Evolutionary conservation across 35 echinoderm and acorn worm genomes (phyloP), one percentile per base, ranked within the genome.

Genomic region (Ophioderma brevispina): DNA sequence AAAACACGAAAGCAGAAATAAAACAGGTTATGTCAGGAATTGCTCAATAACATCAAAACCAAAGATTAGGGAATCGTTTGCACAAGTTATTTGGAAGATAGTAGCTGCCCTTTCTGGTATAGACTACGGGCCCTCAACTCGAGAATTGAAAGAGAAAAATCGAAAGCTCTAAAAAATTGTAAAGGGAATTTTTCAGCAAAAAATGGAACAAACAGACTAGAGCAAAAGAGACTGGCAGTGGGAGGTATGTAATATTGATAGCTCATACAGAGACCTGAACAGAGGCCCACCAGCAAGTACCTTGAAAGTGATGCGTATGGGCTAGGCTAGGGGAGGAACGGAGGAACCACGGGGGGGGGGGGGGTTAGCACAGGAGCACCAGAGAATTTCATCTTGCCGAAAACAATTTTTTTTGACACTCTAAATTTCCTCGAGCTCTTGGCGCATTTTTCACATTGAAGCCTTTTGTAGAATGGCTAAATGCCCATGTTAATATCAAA

Each of bases 121-220:
- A 78, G 90, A 90, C 90, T n/a, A n/a, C n/a, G n/a, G 91, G 95
- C 5, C 95, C 91, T 32, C 79, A 93, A 36, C 75, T 93, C 42
- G 91, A 64, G 36, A 37, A 14, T 97, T 18, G 91, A 97, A 76
- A 90, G 76, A 33, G 91, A 86, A 0, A 93, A 96, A 77, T 90
- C 70, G 39, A 33, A 43, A 36, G 87, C 91, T 39, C 64, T 93
- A 15, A 93, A 46, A 76, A 36, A 17, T 32, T 35, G 82, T 76
- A 92, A 35, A 91, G 87, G 79, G 75, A 96, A 33, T 93, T 87
- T 93, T 81, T 90, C 38, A 83, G 46, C 19, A n/a, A n/a, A 36
- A 85, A 14, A 81, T 88, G 80, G 42, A 8, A 39, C 34, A 90
- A 39, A 93, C 94, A 18, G 35, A 31, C 39, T 42, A 75, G n/a